Evolutionary conservation across 1,140 invertebrate genomes (phyloP).

Genomic region (Choristoneura fumiferana): DNA sequence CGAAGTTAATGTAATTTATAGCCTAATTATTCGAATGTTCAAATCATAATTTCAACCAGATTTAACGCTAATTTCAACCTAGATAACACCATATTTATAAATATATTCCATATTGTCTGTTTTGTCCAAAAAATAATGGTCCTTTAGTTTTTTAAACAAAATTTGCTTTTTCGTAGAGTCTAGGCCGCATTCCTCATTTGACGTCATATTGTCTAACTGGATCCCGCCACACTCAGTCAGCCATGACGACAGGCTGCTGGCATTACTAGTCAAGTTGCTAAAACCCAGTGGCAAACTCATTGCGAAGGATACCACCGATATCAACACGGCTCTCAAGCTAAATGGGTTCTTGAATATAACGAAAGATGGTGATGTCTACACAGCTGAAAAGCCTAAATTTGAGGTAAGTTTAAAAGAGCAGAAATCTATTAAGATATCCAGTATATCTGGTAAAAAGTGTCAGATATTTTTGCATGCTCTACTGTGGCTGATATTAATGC

Average conservation of each 20-base stretch:
- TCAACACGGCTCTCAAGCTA: slow-evolving; percentile 79
- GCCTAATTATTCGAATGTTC: too few species aligned
- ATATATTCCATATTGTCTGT: too few species aligned
- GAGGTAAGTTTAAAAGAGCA: slow-evolving; percentile 77
- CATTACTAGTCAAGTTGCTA: slow-evolving; percentile 78
- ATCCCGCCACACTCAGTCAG: slow-evolving; percentile 57
- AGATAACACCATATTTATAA: too few species aligned
- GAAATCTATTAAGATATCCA: too few species aligned
- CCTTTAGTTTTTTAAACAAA: too few species aligned
- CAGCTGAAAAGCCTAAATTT: slow-evolving; percentile 83
- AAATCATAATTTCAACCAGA: too few species aligned
- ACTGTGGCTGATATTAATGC: too few species aligned
- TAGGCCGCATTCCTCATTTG: slow-evolving; percentile 77
- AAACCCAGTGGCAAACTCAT: slow-evolving; percentile 80
- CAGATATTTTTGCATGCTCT: too few species aligned
- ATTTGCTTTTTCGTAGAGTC: slow-evolving; percentile 74
- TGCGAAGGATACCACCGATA: slow-evolving; percentile 59
- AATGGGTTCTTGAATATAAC: slow-evolving; percentile 81
- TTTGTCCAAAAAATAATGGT: too few species aligned
- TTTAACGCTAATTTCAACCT: too few species aligned
- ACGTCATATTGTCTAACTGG: slow-evolving; percentile 80
- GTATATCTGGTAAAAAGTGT: too few species aligned
- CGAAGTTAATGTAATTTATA: too few species aligned
- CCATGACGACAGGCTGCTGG: slow-evolving; percentile 75
- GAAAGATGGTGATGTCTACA: slow-evolving; percentile 60